A percentile compares a stretch with the other conserved stretches of the same genome.
phyloP scores from a whole-genome alignment of 2,888 invertebrate species.

The Octonoba sinensis region DNA sequence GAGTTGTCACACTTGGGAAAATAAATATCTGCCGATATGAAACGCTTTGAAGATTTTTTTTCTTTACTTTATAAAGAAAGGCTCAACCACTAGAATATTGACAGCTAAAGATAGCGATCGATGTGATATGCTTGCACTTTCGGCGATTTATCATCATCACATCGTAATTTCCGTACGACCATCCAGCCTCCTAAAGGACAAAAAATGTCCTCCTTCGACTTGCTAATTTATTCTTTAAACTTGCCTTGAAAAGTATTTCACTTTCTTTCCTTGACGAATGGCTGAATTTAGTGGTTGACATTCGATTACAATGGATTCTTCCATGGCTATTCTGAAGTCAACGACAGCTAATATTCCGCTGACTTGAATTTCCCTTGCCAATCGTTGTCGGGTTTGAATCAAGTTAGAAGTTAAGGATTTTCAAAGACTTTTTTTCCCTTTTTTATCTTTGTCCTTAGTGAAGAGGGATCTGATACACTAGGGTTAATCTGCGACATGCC shows the following conservation, averaged over 20 bases:
- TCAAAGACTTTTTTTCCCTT: too few relatives aligned
- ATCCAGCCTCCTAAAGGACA: slow-evolving; percentile 5
- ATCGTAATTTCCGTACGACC: slow-evolving; percentile 15
- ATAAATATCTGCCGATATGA: too few relatives aligned
- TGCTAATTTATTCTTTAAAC: slow-evolving; percentile 30
- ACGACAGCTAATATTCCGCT: slow-evolving; percentile 34
- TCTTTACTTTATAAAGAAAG: slow-evolving; percentile 15
- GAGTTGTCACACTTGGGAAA: too few relatives aligned
- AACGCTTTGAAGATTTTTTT: too few relatives aligned
- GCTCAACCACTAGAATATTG: slow-evolving; percentile 26
- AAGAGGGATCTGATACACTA: too few relatives aligned
- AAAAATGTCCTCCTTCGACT: neutral
- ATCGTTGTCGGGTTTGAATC: slow-evolving; percentile 11
- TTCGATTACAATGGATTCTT: slow-evolving; percentile 24
- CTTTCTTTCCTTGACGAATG: slow-evolving; percentile 26
- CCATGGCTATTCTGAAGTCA: neutral
- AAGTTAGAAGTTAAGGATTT: too few relatives aligned
- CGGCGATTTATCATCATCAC: slow-evolving; percentile 23
- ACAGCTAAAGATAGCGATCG: slow-evolving; percentile 24
- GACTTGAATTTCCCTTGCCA: slow-evolving; percentile 38
- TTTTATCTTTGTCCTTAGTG: too few relatives aligned
- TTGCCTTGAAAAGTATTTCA: slow-evolving; percentile 5
- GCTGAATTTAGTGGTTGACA: slow-evolving; percentile 15
- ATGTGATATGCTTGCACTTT: slow-evolving; percentile 26
- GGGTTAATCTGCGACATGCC: too few relatives aligned